phyloP scores from a whole-genome alignment of 2,797 vertebrate species.

The Clarias laeviceps region DNA sequence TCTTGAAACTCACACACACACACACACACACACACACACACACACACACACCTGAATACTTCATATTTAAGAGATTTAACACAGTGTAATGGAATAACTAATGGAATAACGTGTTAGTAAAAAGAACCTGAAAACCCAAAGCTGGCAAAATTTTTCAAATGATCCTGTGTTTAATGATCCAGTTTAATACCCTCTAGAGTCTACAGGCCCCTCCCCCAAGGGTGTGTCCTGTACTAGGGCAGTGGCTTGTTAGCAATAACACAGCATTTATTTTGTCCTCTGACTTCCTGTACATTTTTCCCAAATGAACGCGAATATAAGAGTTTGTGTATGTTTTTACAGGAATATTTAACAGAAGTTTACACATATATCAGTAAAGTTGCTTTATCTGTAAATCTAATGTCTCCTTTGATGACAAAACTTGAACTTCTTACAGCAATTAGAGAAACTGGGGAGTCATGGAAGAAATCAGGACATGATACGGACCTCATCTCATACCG shows the following conservation, averaged over 20 bases:
- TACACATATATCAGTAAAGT: neutral
- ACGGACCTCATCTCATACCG: neutral
- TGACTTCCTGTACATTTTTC: neutral
- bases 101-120: neutral
- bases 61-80: neutral
- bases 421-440: neutral
- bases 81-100: too few relatives aligned
- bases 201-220: too few relatives aligned
- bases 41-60: neutral
- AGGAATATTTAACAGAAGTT: neutral
- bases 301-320: neutral
- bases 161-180: neutral
- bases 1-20: neutral
- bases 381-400: neutral
- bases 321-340: neutral
- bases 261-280: neutral
- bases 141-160: too few relatives aligned
- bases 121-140: neutral
- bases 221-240: neutral
- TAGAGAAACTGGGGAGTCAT: neutral
- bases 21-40: slow-evolving; percentile 2
- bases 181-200: neutral
- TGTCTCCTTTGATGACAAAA: neutral
- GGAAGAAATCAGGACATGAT: neutral
- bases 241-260: neutral